A percentile compares a stretch with the other conserved stretches of the same genome.
These are phyloP conservation scores for Enteromius unitaeniatus DNA, from an alignment of 2,797 vertebrate species.

Conservation along the genomic window DNA sequence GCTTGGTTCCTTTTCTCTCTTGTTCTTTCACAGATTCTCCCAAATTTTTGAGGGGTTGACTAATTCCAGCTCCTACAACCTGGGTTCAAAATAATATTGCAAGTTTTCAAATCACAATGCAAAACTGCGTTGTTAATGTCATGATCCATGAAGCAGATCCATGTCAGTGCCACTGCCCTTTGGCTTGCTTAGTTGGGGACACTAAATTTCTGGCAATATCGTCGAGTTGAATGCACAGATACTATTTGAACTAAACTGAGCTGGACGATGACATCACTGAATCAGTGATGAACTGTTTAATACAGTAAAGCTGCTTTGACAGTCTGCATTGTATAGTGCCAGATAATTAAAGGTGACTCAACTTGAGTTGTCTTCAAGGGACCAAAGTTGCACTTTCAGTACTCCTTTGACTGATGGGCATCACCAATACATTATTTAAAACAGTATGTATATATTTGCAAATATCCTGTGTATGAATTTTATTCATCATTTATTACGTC, in stretches of 20 bases:
- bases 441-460: neutral
- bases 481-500: too few species aligned
- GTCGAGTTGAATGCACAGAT: too few species aligned
- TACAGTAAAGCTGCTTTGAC: neutral
- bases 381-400: neutral
- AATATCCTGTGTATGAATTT: neutral
- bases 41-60: neutral
- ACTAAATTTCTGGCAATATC: neutral
- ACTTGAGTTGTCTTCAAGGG: neutral
- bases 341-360: too few species aligned
- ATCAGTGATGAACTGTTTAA: too few species aligned
- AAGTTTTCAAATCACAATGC: neutral
- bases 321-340: neutral
- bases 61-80: neutral
- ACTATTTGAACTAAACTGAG: neutral
- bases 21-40: neutral
- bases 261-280: neutral
- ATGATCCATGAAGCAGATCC: neutral
- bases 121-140: neutral
- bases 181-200: neutral
- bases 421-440: neutral
- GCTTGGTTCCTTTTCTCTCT: neutral
- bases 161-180: neutral
- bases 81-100: neutral
- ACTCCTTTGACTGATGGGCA: neutral